These are phyloP conservation scores for Capreolus pygargus DNA, from an alignment of 2,113 vertebrate genomes.

Conservation along the genomic window DNA sequence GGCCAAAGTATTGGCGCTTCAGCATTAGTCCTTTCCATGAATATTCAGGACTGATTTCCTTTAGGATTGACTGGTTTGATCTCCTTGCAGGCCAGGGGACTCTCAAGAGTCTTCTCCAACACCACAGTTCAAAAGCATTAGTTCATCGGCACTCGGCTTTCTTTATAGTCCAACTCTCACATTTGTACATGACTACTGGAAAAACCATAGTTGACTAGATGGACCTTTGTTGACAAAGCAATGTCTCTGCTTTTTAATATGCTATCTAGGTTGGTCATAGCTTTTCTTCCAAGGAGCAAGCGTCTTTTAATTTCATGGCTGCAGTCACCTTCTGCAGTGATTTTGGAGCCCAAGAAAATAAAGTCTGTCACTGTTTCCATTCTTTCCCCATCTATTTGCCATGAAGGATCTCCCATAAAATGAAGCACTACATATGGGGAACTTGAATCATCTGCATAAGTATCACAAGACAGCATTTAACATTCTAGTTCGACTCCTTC, in stretches of 20 bases:
- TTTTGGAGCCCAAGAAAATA: background rate
- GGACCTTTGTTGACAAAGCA: background rate
- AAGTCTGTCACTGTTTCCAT: background rate
- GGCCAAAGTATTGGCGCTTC: background rate
- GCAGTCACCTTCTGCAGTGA: background rate
- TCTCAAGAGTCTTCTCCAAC: background rate
- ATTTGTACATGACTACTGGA: background rate
- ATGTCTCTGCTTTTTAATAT: background rate
- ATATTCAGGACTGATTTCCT: background rate
- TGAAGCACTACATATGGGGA: background rate
- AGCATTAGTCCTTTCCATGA: background rate
- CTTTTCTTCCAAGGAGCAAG: background rate
- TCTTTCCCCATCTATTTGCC: background rate
- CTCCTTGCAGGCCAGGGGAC: background rate
- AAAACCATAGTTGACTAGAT: background rate
- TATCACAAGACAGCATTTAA: background rate
- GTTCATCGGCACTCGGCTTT: background rate
- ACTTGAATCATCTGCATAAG: background rate
- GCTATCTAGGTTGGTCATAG: background rate
- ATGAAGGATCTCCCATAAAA: background rate
- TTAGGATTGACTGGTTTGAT: background rate
- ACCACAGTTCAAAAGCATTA: background rate
- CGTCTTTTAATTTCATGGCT: background rate
- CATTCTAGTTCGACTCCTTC: background rate
- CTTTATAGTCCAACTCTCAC: background rate